phyloP scores from a whole-genome alignment of 1,140 invertebrate species.

The Drosophila triauraria region DNA sequence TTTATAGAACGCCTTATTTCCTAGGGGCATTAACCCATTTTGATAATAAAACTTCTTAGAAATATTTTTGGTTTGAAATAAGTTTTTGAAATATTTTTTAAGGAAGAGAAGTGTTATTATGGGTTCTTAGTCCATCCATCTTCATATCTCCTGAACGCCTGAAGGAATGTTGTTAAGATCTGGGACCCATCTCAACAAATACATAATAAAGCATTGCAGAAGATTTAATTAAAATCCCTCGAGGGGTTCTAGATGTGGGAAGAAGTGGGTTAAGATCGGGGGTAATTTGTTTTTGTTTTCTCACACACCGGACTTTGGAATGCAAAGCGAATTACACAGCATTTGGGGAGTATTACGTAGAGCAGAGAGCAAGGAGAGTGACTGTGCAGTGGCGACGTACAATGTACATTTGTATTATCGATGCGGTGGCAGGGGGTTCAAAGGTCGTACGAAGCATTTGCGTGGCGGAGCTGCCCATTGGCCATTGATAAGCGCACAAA shows the following conservation, averaged over 20 bases:
- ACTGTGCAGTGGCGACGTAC: constrained; percentile 16
- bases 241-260: not conserved
- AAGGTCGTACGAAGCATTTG: constrained; percentile 55
- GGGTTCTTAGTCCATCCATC: too few relatives aligned
- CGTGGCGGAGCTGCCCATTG: constrained; percentile 36
- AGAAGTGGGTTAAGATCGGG: not conserved
- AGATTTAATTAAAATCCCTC: not conserved
- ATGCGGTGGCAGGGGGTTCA: constrained; percentile 46
- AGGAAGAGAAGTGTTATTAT: too few relatives aligned
- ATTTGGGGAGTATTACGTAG: constrained; percentile 54
- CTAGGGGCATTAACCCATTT: constrained; percentile 23
- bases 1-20: constrained; percentile 21
- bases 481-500: constrained; percentile 47
- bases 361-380: not conserved
- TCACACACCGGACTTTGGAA: constrained; percentile 48
- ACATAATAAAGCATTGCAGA: too few relatives aligned
- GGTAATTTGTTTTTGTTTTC: constrained; percentile 39
- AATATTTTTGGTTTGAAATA: too few relatives aligned
- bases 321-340: constrained; percentile 48
- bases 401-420: constrained; percentile 42
- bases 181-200: not conserved
- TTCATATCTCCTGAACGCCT: not conserved
- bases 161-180: not conserved
- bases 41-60: not conserved
- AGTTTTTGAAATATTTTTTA: too few relatives aligned